These are phyloP conservation scores for Ophion slaviceki DNA, from an alignment of 2,888 invertebrate species.

Conservation along the genomic window DNA sequence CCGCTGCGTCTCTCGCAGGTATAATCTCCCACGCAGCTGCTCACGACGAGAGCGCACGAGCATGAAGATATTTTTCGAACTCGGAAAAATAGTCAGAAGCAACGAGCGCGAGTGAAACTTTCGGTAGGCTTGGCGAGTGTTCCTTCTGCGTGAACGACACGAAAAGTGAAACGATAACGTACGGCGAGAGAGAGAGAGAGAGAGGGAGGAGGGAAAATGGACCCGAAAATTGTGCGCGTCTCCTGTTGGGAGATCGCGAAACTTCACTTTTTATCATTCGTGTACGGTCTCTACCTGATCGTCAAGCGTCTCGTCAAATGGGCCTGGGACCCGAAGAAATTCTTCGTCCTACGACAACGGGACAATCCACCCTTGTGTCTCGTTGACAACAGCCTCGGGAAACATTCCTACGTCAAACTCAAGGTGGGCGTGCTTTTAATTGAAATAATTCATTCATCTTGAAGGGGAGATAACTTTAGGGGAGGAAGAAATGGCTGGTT, in stretches of 20 bases:
- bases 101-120: too few species aligned
- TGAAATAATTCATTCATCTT: background rate
- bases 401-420: constrained; percentile 87
- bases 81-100: background rate
- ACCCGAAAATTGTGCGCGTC: constrained; percentile 83
- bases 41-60: background rate
- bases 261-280: constrained; percentile 84
- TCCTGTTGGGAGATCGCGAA: constrained; percentile 84
- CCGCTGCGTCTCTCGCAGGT: background rate
- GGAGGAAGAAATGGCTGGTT: too few species aligned
- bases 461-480: too few species aligned
- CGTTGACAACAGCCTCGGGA: constrained; percentile 86
- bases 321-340: constrained; percentile 84
- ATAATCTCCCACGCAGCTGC: background rate
- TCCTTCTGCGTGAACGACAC: too few species aligned
- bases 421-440: constrained; percentile 84
- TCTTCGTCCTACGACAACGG: constrained; percentile 82
- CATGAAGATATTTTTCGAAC: background rate
- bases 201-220: constrained; percentile 49
- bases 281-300: constrained; percentile 85
- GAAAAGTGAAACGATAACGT: too few species aligned
- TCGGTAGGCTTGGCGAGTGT: too few species aligned
- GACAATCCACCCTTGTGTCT: constrained; percentile 87
- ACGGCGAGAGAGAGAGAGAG: too few species aligned
- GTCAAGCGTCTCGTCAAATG: constrained; percentile 84